phyloP scores from a whole-genome alignment of 2,888 invertebrate genomes.

The Chaetogeoica ovagalla region DNA sequence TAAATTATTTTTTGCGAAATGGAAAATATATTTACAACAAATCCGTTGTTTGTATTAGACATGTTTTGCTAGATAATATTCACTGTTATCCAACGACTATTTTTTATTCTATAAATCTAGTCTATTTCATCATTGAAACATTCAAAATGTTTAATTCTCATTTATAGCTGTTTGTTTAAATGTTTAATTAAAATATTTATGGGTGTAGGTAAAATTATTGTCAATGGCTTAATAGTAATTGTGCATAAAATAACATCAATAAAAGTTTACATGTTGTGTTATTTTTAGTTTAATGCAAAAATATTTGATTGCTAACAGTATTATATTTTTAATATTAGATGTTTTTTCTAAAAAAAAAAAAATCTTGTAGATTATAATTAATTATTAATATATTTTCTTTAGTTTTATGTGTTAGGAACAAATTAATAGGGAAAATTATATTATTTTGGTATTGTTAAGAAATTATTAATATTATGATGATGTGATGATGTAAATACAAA shows the following conservation, averaged over 20 bases:
- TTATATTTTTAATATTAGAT: conserved; percentile 10
- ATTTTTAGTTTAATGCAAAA: not conserved
- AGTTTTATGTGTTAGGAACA: conserved; percentile 14
- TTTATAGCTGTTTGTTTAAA: no score
- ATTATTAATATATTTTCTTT: not conserved
- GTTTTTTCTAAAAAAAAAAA: conserved; percentile 19
- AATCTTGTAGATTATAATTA: not conserved
- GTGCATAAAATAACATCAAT: not conserved
- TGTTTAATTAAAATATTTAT: no score
- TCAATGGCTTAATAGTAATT: no score
- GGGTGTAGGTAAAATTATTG: no score
- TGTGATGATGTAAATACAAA: not conserved
- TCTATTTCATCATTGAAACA: conserved; percentile 6
- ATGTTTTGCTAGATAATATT: not conserved
- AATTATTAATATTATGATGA: not conserved
- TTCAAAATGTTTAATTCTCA: no score
- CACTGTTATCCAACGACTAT: conserved; percentile 2
- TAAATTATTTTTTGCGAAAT: no score
- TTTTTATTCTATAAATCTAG: not conserved
- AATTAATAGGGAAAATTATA: not conserved
- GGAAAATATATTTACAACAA: no score
- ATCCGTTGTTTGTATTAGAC: no score
- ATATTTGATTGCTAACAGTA: conserved; percentile 4
- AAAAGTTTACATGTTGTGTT: not conserved
- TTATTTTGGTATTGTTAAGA: not conserved